These are phyloP conservation scores for Conus canariensis DNA, from an alignment of 2,888 invertebrate species.

Conservation along the genomic window DNA sequence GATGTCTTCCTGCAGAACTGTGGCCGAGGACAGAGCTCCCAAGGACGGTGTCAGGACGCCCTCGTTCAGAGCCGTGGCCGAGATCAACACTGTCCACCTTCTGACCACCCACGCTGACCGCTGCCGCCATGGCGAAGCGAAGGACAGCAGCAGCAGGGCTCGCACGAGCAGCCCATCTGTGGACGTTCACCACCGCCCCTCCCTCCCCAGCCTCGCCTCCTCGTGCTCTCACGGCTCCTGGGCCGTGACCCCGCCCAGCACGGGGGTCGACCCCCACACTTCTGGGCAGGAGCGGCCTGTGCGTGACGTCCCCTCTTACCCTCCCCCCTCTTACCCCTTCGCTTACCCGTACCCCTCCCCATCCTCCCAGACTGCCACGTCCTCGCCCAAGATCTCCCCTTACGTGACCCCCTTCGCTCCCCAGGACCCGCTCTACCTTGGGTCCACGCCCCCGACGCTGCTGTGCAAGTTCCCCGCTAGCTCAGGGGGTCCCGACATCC, in stretches of 20 bases:
- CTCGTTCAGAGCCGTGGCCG: neutral
- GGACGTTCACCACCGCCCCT: neutral
- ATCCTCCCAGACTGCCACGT: neutral
- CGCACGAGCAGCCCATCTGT: neutral
- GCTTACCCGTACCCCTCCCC: neutral
- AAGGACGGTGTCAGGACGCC: neutral
- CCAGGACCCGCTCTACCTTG: constrained; percentile 24
- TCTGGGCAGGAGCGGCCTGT: neutral
- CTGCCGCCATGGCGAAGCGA: neutral
- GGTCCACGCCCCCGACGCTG: neutral
- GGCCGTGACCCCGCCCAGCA: neutral
- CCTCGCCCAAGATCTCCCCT: constrained; percentile 20
- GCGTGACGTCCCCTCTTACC: neutral
- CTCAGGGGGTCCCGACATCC: neutral
- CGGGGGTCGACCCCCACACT: neutral
- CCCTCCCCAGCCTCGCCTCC: neutral
- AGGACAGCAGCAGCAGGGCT: neutral
- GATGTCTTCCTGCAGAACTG: neutral
- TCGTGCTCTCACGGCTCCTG: neutral
- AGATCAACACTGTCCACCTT: neutral
- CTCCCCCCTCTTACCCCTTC: neutral
- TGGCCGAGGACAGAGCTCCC: neutral
- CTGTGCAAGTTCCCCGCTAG: neutral
- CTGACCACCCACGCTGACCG: neutral
- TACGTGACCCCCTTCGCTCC: constrained; percentile 26